Conservation (phyloP, 2,113 vertebrate genomes). For the Podilymbus podiceps region DNA sequence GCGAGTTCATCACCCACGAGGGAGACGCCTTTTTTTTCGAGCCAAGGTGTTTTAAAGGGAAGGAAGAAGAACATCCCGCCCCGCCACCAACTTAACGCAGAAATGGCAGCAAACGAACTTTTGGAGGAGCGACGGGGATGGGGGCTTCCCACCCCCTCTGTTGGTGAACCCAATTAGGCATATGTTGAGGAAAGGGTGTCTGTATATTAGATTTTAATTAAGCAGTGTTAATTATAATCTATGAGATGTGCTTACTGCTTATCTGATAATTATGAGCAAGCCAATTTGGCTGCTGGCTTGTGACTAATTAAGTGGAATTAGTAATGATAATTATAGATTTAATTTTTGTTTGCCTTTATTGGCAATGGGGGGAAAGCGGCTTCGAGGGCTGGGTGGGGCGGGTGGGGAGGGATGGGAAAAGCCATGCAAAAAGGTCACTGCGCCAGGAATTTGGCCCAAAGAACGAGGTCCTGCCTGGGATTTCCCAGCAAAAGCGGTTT, state of each 20-base stretch:
- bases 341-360: conserved; percentile 79
- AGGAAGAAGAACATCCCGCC: not conserved
- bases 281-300: conserved; percentile 84
- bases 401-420: not conserved
- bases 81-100: not conserved
- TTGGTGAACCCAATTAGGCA: conserved; percentile 74
- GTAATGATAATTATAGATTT: conserved; percentile 86
- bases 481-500: not conserved
- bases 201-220: conserved; percentile 87
- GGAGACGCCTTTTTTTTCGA: not conserved
- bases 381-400: not conserved
- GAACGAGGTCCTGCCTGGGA: accelerated
- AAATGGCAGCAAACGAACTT: not conserved
- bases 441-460: not conserved
- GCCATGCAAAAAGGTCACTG: not conserved
- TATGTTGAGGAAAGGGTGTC: conserved; percentile 77
- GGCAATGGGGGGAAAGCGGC: conserved; percentile 60
- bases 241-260: conserved; percentile 85
- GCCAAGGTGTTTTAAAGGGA: not conserved
- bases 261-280: conserved; percentile 88
- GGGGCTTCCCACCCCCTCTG: conserved; percentile 42
- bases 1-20: not conserved
- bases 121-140: not conserved
- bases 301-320: conserved; percentile 87
- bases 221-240: conserved; percentile 87